Base-by-base conservation (phyloP, 2,888 invertebrate genomes). In the Sabatieria punctata region DNA sequence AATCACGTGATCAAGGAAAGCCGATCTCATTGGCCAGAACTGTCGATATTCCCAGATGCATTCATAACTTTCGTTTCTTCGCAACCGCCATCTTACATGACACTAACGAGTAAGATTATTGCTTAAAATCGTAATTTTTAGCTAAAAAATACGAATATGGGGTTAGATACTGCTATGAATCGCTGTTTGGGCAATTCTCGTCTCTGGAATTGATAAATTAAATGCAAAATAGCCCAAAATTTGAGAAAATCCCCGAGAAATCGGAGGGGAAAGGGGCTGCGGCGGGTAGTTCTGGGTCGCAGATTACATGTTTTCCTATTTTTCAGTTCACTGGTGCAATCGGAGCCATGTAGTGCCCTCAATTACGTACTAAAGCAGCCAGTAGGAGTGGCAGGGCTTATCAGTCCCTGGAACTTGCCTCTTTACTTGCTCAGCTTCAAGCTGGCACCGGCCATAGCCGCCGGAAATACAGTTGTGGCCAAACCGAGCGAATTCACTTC, bases 401-500 rank as follows among this genome's bases (percentile, higher is more conserved):
- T 74, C 49, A 66, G 68, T 46, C 74, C 74, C 0, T 75, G 74
- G 74, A 74, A 74, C 58, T 64, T 74, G 1, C 74, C 74, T 0
- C 55, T 74, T 23, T 74, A 74, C 53, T 59, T 74, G 52, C 60
- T 74, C 2, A 70, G 71, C n/a, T 74, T 74, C 60, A 75, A 74
- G 54, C 37, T 68, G 22, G 74, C 73, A 1, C 74, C 73, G 18
- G 73, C 73, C n/a, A 49, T 70, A 1, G 65, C 65, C 13, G 57
- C 63, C 37, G 70, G 69, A 3, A 69, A 69, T 56, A 73, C 73
- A 1, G 69, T 73, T 1, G 73, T 74, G 1, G 71, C 69, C 49
- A 75, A 75, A 52, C 74, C 74, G 1, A 72, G 72, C 56, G 74
- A 75, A 56, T 63, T 74, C 62, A 75, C 74, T 0, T 72, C 73